A percentile compares a stretch with the other conserved stretches of the same genome.
Evolutionary conservation across 2,888 invertebrate genomes (phyloP).

Genomic region (Heliconius cydno): DNA sequence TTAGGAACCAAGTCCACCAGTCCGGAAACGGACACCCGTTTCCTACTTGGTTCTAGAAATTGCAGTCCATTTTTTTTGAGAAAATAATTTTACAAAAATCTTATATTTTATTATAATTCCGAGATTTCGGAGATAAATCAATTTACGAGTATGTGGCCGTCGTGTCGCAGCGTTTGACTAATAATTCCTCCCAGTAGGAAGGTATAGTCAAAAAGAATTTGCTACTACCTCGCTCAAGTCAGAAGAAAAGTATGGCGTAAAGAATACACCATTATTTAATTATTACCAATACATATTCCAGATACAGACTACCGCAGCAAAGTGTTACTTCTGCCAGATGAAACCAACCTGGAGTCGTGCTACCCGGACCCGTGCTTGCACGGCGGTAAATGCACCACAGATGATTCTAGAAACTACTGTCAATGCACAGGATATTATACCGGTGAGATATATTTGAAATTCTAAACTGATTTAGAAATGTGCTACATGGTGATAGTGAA

Average conservation of each 20-base stretch:
- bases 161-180: neutral
- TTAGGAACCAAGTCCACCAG: no score
- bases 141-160: neutral
- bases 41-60: no score
- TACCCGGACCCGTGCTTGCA: conserved; percentile 89
- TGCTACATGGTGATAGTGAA: no score
- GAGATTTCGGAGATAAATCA: neutral
- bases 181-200: neutral
- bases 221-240: neutral
- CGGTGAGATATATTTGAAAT: conserved; percentile 71
- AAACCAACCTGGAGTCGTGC: conserved; percentile 86
- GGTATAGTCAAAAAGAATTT: neutral
- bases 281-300: conserved; percentile 51
- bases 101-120: neutral
- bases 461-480: neutral
- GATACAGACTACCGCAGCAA: conserved; percentile 87
- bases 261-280: neutral
- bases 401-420: conserved; percentile 84
- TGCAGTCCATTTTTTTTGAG: no score
- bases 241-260: neutral
- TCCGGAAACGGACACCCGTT: no score
- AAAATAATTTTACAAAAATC: no score
- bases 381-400: conserved; percentile 86
- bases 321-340: conserved; percentile 83
- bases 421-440: conserved; percentile 89